Base-by-base conservation (phyloP, 2,113 vertebrate species). In the Corythornis madagascariensis region DNA sequence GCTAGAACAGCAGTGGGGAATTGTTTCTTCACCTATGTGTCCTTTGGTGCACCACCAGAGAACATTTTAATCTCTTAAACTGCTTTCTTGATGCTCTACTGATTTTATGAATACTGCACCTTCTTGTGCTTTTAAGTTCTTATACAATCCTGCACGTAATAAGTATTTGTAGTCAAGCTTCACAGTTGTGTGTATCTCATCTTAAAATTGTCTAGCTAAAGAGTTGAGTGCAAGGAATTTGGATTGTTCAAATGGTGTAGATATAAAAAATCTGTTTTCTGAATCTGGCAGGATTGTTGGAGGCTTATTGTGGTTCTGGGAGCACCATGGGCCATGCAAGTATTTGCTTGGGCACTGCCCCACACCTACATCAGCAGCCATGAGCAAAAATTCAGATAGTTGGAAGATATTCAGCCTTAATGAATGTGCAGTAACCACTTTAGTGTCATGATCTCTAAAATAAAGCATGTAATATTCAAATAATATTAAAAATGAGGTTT, bases 21-120 rank as follows among this genome's bases (percentile, higher is more conserved):
- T 13, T 31, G 13, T 40, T 67, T 75, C 31, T 65, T 78, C 16
- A 40, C 53, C 22, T 80, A 2, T 24, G 17, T 24, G 16, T 63
- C 38, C 42, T 70, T 61, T 55, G 42, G 16, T 50, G 66, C 26
- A 3, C 0, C 0, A 69, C 50, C 53, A 10, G 42, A 40, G 38
- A 28, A 45, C 1, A 0, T 33, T 74, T 45, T 76, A 16, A 13
- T 35, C 17, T 19, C 24, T 72, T 56, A 9, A 64, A 12, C 14
- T 31, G 28, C 20, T 88, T 61, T 52, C 31, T 60, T 47, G 56
- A 26, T 0, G 1, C 38, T 33, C 25, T 19, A 2, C 33, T 72
- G 55, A 4, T 57, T 47, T 20, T 63, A 3, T 38, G 43, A 56
- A 28, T 59, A 2, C 71, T 40, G 7, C 0, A 0, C 29, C 65